Percentiles rank a stretch among this genome's conserved stretches.
Evolutionary conservation across 2,797 vertebrate genomes (phyloP).

Genomic region (Peromyscus attwateri): DNA sequence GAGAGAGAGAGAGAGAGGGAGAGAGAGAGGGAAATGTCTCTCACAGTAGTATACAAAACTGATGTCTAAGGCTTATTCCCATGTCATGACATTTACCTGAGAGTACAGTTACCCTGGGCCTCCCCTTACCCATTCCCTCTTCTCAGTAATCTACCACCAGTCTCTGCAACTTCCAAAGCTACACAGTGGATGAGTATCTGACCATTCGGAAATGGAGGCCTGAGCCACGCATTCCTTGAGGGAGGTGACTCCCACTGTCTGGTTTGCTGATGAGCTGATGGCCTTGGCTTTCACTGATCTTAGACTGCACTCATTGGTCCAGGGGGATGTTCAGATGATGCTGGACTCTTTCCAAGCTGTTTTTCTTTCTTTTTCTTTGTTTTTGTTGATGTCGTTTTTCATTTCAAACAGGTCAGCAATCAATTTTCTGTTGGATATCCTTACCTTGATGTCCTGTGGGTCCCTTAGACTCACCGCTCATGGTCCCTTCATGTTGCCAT

Average conservation of each 20-base stretch:
- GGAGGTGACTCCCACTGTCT: too few relatives aligned
- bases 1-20: not conserved
- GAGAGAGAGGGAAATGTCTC: not conserved
- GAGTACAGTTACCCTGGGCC: not conserved
- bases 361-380: not conserved
- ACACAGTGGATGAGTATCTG: not conserved
- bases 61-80: not conserved
- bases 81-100: not conserved
- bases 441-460: not conserved
- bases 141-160: not conserved
- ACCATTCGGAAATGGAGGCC: not conserved
- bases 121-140: not conserved
- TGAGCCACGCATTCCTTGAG: not conserved
- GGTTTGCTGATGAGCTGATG: not conserved
- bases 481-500: not conserved
- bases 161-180: not conserved
- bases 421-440: not conserved
- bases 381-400: not conserved
- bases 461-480: too few relatives aligned
- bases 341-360: not conserved
- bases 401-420: not conserved
- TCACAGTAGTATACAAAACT: too few relatives aligned
- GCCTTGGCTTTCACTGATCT: not conserved
- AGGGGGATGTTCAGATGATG: not conserved
- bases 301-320: not conserved